Evolutionary conservation across 2,888 invertebrate species (phyloP).

Genomic region (Alviniconcha strummeri): DNA sequence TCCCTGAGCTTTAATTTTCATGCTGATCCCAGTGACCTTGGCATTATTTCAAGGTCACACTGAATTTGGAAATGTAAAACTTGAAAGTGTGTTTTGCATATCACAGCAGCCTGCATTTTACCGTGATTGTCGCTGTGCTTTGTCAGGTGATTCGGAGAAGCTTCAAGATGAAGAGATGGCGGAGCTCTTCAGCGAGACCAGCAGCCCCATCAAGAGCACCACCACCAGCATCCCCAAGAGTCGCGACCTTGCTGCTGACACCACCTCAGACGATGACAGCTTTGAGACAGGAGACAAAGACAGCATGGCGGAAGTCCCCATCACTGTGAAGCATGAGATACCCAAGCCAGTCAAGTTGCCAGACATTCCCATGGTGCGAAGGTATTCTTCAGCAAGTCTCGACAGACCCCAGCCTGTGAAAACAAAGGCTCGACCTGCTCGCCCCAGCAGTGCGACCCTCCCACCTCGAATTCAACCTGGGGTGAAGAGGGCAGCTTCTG

Average conservation of each 20-base stretch:
- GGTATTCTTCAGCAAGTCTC: neutral
- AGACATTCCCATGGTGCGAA: conserved; percentile 7
- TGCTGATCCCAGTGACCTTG: too few relatives aligned
- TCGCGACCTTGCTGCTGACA: neutral
- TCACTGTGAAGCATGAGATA: neutral
- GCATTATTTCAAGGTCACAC: too few relatives aligned
- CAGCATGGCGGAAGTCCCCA: neutral
- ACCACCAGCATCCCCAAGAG: too few relatives aligned
- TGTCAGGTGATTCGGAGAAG: conserved; percentile 12
- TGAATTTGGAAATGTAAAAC: too few relatives aligned
- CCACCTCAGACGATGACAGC: neutral
- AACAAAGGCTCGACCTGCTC: neutral
- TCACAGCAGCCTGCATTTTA: too few relatives aligned
- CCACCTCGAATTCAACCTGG: neutral
- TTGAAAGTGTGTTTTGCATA: too few relatives aligned
- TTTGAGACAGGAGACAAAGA: neutral
- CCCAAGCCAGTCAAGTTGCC: conserved; percentile 18
- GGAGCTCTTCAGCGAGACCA: neutral
- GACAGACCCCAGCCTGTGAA: conserved; percentile 10
- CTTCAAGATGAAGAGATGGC: conserved; percentile 17
- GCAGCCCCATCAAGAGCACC: neutral
- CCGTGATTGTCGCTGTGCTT: too few relatives aligned
- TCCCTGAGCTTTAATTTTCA: too few relatives aligned
- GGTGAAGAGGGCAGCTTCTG: conserved; percentile 14
- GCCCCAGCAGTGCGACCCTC: conserved; percentile 12